These are phyloP conservation scores for Quadroppia sp. DNA, from an alignment of 2,888 invertebrate species.

Conservation along the genomic window DNA sequence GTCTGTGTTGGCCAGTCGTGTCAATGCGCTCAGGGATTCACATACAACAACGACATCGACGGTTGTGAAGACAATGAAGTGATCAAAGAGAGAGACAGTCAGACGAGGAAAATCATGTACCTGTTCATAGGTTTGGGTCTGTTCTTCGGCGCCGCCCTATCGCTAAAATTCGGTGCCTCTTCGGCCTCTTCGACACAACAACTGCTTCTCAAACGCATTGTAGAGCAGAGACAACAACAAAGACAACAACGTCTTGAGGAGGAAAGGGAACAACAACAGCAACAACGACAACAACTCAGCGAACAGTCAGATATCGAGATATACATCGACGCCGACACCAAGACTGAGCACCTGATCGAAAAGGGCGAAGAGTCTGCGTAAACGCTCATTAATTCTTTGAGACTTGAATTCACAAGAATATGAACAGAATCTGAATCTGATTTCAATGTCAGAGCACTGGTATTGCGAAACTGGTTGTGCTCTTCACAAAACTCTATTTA, in stretches of 20 bases:
- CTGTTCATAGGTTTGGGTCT: slow-evolving; percentile 32
- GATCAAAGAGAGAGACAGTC: slow-evolving; percentile 24
- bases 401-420: too few species aligned
- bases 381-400: too few species aligned
- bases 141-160: slow-evolving; percentile 37
- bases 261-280: background rate
- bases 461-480: too few species aligned
- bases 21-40: slow-evolving; percentile 35
- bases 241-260: background rate
- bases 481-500: too few species aligned
- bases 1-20: slow-evolving; percentile 32
- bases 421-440: too few species aligned
- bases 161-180: slow-evolving; percentile 28
- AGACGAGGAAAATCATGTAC: slow-evolving; percentile 32
- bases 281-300: background rate
- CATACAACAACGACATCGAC: slow-evolving; percentile 36
- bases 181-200: background rate
- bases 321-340: background rate
- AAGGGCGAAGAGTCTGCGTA: slow-evolving; percentile 21
- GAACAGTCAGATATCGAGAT: background rate
- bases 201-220: slow-evolving; percentile 28
- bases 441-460: too few species aligned
- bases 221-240: slow-evolving; percentile 33
- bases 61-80: slow-evolving; percentile 34
- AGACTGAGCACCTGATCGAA: background rate